A percentile compares a stretch with the other conserved stretches of the same genome.
phyloP scores from a whole-genome alignment of 2,113 vertebrate species.

The Rhynchopsitta pachyrhyncha region DNA sequence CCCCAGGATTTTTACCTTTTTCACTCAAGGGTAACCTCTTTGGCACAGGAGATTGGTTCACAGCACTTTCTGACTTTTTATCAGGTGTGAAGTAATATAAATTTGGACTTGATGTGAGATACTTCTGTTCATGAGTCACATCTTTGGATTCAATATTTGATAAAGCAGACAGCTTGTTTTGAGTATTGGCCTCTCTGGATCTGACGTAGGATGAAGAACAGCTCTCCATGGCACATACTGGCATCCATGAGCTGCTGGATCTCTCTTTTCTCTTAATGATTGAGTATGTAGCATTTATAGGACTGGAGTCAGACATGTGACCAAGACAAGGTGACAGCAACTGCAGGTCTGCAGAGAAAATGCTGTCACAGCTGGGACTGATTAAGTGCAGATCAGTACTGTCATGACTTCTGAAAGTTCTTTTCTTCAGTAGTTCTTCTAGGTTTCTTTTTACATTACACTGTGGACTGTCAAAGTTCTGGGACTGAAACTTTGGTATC shows the following conservation, averaged over 20 bases:
- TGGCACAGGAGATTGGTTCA: conserved; percentile 66
- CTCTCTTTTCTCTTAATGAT: conserved; percentile 46
- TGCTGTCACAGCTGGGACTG: background rate
- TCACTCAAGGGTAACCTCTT: conserved; percentile 76
- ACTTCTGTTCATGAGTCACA: background rate
- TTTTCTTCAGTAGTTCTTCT: conserved; percentile 82
- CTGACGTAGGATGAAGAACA: conserved; percentile 55
- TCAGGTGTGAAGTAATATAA: conserved; percentile 63
- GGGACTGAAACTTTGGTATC: conserved; percentile 83
- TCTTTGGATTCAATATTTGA: background rate
- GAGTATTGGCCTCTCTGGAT: conserved; percentile 28
- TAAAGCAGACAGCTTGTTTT: background rate
- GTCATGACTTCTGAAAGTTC: background rate
- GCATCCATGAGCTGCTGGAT: background rate
- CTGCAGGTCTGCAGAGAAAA: background rate
- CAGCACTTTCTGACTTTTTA: conserved; percentile 24
- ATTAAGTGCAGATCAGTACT: background rate
- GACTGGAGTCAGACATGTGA: background rate
- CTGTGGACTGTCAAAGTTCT: conserved; percentile 81
- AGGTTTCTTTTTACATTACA: conserved; percentile 73
- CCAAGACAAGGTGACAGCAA: background rate
- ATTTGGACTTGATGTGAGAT: conserved; percentile 42
- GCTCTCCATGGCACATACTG: background rate
- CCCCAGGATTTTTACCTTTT: conserved; percentile 66
- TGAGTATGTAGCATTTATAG: conserved; percentile 36